These are phyloP conservation scores for Drosophila crucigera DNA, from an alignment of 2,888 invertebrate genomes.

Conservation along the genomic window DNA sequence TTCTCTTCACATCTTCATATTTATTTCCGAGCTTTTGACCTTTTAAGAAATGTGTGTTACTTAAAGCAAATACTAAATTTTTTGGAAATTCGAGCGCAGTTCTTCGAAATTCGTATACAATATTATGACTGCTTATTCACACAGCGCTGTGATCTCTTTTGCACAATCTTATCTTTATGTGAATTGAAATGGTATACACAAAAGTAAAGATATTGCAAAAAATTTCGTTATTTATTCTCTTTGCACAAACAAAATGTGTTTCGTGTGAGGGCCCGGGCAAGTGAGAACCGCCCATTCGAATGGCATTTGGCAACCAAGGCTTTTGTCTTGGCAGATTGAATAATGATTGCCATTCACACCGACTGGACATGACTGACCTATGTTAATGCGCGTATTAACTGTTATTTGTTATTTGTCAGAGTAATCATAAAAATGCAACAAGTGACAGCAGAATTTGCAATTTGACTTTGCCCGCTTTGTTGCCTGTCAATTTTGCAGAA, in stretches of 20 bases:
- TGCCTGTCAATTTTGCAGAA: constrained; percentile 61
- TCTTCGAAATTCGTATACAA: not conserved
- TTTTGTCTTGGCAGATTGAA: constrained; percentile 65
- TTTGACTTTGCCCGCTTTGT: constrained; percentile 43
- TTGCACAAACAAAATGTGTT: constrained; percentile 17
- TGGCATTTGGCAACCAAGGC: constrained; percentile 69
- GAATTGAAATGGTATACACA: constrained; percentile 27
- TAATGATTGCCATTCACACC: constrained; percentile 62
- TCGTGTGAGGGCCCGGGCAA: constrained; percentile 19
- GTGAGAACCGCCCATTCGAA: constrained; percentile 44
- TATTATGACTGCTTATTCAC: not conserved
- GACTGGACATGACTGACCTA: constrained; percentile 67
- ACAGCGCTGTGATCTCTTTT: constrained; percentile 12
- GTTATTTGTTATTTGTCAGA: constrained; percentile 74
- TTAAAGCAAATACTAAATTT: not conserved
- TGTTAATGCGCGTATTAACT: constrained; percentile 69
- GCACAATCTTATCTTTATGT: constrained; percentile 23
- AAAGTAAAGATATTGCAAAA: constrained; percentile 17
- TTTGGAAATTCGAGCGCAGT: not conserved
- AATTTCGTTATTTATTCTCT: constrained; percentile 22
- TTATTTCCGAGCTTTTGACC: not conserved
- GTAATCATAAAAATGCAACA: constrained; percentile 59
- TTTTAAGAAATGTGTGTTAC: not conserved
- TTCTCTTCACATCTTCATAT: not conserved
- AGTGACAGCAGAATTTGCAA: constrained; percentile 57